Base-by-base conservation (phyloP, 53 echinoderm and acorn worm species). In the Arbacia lixula region DNA sequence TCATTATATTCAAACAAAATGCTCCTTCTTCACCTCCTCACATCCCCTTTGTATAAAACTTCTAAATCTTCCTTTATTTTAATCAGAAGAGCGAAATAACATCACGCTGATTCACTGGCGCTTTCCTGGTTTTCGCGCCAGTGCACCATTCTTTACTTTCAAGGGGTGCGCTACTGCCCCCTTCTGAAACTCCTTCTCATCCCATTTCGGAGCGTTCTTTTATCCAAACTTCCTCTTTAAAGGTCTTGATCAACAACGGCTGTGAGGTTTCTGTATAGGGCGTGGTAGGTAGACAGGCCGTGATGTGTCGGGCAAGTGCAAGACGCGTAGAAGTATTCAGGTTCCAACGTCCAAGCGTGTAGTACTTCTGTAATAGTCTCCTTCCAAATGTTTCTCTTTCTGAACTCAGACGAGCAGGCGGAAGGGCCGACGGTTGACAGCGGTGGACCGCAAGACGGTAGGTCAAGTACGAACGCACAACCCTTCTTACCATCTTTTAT, bases 351-450 rank as follows among this genome's bases (percentile, higher is more conserved):
- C 84, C 87, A 87, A 67, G 28, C 14, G 42, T 90, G 85, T 93
- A 89, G 91, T 94, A 89, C 94, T 91, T 85, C 87, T 89, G 95
- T 92, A 95, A 92, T 92, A 95, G 95, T 95, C 76, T 95, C 95
- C 74, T 92, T 95, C 49, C 90, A 73, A 85, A 78, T 95, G 72
- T 95, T 95, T 89, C 88, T 95, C 71, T 95, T 92, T 56, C 87
- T 95, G 36, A 92, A 90, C 88, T 90, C 95, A 92, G 95, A 92
- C 76, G 95, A 92, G 61, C 86, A 89, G 35, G 60, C 78, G 34
- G 94, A 91, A 69, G 92, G 90, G n/a, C 85, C 87, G 6, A 90
- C 92, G 39, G 66, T 37, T 8, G 88, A 92, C 51, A 89, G 86
- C 24, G 77, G 86, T n/a, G 84, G 85, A 20, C 74, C 86, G 40